Evolutionary conservation across 2,797 vertebrate species (phyloP), one percentile per base, ranked within the genome.

Genomic region (Paedocypris micromegethes): DNA sequence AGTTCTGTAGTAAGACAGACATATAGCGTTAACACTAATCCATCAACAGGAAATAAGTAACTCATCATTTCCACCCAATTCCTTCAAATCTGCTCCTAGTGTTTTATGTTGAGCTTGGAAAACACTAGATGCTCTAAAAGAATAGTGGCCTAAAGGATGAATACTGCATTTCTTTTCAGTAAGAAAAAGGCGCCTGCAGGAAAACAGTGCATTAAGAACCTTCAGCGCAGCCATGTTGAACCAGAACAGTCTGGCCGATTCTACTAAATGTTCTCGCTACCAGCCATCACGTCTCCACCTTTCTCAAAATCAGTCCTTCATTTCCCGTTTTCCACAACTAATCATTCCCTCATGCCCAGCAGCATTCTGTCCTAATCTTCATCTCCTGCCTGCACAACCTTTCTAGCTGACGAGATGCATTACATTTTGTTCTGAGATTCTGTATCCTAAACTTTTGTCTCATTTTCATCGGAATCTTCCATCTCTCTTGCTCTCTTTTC

Each of bases 1-100:
- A 98, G 81, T 98, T 98, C 95, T 98, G 89, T 72, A 65, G 51
- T 51, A 81, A 40, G 73, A 75, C 52, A 79, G 73, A 78, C 65
- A 82, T 6, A 80, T 38, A 63, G 75, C 41, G 69, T 70, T 9
- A 43, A 43, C 23, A 23, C 23, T 23, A 23, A 23, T 23, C 23
- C 23, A 23, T 23, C 23, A 23, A 23, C 23, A 23, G 23, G 23
- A 23, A 23, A 23, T 23, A 23, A 23, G 23, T 23, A 23, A 23
- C 23, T 23, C 23, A 23, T 23, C 23, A 23, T 23, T 23, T 23
- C 23, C 23, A 23, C 23, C 23, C 23, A 23, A 23, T 23, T 23
- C 23, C 23, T 23, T 23, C 23, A 23, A 23, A 23, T 23, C 23
- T 23, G 23, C 23, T 23, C 23, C 23, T 23, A 23, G 23, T 23